Evolutionary conservation across 1,140 invertebrate genomes (phyloP).

Genomic region (Drosophila subobscura): DNA sequence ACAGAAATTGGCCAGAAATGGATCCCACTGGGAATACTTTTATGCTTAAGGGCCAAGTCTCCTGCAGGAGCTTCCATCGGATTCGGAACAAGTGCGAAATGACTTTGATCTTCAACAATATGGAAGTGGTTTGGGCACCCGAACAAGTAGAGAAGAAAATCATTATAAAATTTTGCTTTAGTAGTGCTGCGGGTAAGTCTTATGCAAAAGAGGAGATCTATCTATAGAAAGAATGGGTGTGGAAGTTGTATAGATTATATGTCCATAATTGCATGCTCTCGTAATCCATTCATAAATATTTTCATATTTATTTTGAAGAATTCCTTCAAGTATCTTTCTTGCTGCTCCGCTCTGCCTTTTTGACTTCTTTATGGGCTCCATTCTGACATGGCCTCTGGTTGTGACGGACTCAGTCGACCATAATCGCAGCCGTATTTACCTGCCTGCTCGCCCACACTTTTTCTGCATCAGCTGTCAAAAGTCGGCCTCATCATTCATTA

Average conservation of each 20-base stretch:
- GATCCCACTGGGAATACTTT: no score
- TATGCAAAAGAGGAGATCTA: not conserved
- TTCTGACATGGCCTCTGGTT: no score
- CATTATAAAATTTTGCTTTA: conserved; percentile 44
- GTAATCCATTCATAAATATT: no score
- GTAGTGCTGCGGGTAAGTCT: conserved; percentile 39
- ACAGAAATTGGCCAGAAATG: conserved; percentile 21
- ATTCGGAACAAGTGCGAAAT: conserved; percentile 24
- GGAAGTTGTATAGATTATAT: no score
- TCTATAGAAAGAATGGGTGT: no score
- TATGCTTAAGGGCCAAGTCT: no score
- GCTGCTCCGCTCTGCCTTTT: no score
- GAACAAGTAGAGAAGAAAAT: conserved; percentile 11
- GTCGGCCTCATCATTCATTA: conserved; percentile 56
- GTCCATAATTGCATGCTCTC: no score
- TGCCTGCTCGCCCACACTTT: conserved; percentile 21
- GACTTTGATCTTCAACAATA: conserved; percentile 19
- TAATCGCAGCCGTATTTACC: conserved; percentile 14
- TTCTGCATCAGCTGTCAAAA: conserved; percentile 50
- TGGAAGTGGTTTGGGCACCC: conserved; percentile 41
- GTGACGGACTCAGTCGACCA: conserved; percentile 9
- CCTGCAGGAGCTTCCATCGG: conserved; percentile 10
- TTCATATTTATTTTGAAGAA: no score
- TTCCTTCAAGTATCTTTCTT: no score
- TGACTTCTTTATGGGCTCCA: no score